Conservation (phyloP, 1,140 invertebrate genomes). For the Schmidtea mediterranea region DNA sequence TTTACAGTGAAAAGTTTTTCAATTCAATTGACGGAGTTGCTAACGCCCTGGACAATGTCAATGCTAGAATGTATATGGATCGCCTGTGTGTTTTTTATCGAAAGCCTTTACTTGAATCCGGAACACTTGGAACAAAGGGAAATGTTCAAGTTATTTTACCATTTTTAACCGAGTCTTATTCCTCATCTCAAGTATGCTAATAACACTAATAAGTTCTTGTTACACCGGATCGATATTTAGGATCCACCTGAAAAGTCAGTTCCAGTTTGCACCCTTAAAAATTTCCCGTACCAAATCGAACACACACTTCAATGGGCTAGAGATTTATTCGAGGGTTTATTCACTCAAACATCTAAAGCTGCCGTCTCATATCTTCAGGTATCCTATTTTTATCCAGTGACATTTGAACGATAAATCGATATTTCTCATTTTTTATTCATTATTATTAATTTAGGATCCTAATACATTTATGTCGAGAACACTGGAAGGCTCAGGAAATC, state of each 20-base stretch:
- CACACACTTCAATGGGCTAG: slow-evolving; percentile 74
- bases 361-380: background rate
- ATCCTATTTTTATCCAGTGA: too few species aligned
- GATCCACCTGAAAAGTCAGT: slow-evolving; percentile 95
- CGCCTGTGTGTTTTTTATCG: slow-evolving; percentile 83
- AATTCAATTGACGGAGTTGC: slow-evolving; percentile 66
- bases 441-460: too few species aligned
- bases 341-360: slow-evolving; percentile 36
- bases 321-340: slow-evolving; percentile 78
- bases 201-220: too few species aligned
- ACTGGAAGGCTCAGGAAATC: too few species aligned
- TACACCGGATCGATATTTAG: slow-evolving; percentile 35
- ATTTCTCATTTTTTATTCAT: too few species aligned
- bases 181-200: slow-evolving; percentile 31
- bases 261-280: slow-evolving; percentile 90
- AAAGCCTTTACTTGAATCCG: slow-evolving; percentile 78
- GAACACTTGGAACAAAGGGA: slow-evolving; percentile 90
- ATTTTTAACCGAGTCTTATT: slow-evolving; percentile 67
- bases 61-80: slow-evolving; percentile 69
- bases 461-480: too few species aligned
- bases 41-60: slow-evolving; percentile 87
- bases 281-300: slow-evolving; percentile 95
- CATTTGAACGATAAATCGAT: too few species aligned
- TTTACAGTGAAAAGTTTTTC: slow-evolving; percentile 85
- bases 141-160: slow-evolving; percentile 88